phyloP scores from a whole-genome alignment of 2,113 vertebrate species.

The Hemiprocne comata region DNA sequence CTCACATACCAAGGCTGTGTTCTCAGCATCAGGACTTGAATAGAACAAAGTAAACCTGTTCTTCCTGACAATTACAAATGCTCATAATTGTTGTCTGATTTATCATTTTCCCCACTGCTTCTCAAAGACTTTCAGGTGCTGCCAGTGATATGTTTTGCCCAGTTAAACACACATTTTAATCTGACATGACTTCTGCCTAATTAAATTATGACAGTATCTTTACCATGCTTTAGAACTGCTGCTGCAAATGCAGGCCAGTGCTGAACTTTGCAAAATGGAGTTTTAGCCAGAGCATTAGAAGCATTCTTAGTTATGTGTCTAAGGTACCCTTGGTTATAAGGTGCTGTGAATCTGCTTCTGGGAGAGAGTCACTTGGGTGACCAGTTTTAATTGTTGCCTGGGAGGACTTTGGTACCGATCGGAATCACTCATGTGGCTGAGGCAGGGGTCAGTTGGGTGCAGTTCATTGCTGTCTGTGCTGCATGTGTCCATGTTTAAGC shows the following conservation, averaged over 20 bases:
- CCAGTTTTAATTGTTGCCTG: neutral
- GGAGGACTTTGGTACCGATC: neutral
- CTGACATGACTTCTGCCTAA: neutral
- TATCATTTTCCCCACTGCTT: neutral
- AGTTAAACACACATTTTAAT: neutral
- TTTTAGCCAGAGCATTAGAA: neutral
- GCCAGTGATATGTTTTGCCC: neutral
- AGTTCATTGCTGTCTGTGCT: neutral
- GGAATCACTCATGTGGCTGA: neutral
- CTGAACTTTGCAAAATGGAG: neutral
- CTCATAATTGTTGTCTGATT: neutral
- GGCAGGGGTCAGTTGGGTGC: neutral
- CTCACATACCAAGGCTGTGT: neutral
- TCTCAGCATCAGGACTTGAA: neutral
- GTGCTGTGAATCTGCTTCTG: neutral
- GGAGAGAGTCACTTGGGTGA: neutral
- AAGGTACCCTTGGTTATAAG: neutral
- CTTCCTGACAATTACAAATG: constrained; percentile 21
- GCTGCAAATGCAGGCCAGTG: neutral
- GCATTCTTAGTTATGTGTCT: neutral
- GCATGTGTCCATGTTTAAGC: neutral
- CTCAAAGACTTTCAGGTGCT: neutral
- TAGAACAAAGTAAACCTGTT: neutral
- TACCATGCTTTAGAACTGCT: neutral
- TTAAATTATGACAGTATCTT: neutral